Conservation (phyloP, 2,888 invertebrate genomes). For the Auanema sp. region DNA sequence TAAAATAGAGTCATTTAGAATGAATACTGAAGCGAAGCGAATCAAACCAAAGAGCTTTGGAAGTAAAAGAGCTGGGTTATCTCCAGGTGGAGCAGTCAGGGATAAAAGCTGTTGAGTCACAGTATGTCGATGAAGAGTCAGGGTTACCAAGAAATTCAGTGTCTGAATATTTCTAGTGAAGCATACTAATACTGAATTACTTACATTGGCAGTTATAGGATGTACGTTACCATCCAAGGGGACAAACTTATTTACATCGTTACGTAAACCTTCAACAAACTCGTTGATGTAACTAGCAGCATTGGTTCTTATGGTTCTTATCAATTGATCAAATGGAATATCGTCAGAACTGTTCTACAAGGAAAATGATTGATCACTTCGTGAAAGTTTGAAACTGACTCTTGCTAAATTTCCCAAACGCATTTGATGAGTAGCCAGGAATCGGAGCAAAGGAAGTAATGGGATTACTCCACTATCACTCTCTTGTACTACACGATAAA, state of each 20-base stretch:
- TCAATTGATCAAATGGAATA: slow-evolving; percentile 35
- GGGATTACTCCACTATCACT: slow-evolving; percentile 34
- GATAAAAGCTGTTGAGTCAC: slow-evolving; percentile 42
- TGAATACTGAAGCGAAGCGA: background rate
- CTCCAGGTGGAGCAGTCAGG: slow-evolving; percentile 33
- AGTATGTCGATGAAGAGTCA: slow-evolving; percentile 40
- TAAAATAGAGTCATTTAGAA: slow-evolving; percentile 14
- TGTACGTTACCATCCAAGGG: slow-evolving; percentile 97
- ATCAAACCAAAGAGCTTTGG: slow-evolving; percentile 44
- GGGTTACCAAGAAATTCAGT: slow-evolving; percentile 41
- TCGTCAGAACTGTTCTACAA: slow-evolving; percentile 39
- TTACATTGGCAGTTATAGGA: slow-evolving; percentile 87
- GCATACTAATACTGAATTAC: slow-evolving; percentile 35
- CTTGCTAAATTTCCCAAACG: slow-evolving; percentile 42
- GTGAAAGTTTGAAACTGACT: slow-evolving; percentile 19
- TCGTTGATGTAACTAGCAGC: slow-evolving; percentile 35
- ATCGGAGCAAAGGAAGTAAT: slow-evolving; percentile 41
- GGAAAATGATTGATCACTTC: background rate
- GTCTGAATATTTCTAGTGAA: slow-evolving; percentile 31
- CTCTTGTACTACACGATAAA: slow-evolving; percentile 33
- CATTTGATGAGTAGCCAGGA: slow-evolving; percentile 36
- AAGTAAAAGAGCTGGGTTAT: slow-evolving; percentile 36
- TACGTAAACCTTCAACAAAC: slow-evolving; percentile 33
- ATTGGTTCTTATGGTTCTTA: slow-evolving; percentile 37
- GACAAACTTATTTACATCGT: slow-evolving; percentile 71